These are phyloP conservation scores for Hystrix brachyura DNA, from an alignment of 2,113 vertebrate genomes.

Conservation along the genomic window DNA sequence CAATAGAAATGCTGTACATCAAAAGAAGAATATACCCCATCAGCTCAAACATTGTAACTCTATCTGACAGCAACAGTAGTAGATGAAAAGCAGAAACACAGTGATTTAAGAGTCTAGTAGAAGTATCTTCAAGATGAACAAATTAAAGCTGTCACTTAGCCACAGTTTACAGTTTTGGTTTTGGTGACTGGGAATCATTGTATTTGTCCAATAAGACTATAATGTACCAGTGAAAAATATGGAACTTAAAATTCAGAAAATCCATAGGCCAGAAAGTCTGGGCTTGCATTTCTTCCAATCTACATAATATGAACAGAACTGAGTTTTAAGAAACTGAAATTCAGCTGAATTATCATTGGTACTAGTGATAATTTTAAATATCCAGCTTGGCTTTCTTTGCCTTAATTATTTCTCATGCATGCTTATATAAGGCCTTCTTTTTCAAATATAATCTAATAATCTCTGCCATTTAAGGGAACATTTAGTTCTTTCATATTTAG, in stretches of 20 bases:
- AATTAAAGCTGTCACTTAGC: neutral
- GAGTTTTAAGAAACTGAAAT: neutral
- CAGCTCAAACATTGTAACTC: neutral
- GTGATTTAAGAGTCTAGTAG: neutral
- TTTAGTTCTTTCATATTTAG: slow-evolving; percentile 19
- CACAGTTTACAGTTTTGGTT: neutral
- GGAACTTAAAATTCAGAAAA: neutral
- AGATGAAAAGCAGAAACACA: neutral
- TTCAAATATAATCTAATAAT: neutral
- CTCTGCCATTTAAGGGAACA: slow-evolving; percentile 17
- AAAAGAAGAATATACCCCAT: neutral
- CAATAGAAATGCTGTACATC: neutral
- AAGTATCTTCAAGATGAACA: neutral
- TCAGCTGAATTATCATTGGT: neutral
- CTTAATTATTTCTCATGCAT: neutral
- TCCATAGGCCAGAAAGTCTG: neutral
- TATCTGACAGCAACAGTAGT: fast-evolving
- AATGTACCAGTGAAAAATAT: neutral
- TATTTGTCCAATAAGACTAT: neutral
- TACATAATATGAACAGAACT: neutral
- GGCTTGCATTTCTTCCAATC: neutral
- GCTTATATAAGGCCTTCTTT: neutral
- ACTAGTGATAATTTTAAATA: neutral
- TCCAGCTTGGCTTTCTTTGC: neutral
- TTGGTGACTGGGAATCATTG: neutral